phyloP scores from a whole-genome alignment of 2,797 vertebrate species.

The Aulostomus chinensis region DNA sequence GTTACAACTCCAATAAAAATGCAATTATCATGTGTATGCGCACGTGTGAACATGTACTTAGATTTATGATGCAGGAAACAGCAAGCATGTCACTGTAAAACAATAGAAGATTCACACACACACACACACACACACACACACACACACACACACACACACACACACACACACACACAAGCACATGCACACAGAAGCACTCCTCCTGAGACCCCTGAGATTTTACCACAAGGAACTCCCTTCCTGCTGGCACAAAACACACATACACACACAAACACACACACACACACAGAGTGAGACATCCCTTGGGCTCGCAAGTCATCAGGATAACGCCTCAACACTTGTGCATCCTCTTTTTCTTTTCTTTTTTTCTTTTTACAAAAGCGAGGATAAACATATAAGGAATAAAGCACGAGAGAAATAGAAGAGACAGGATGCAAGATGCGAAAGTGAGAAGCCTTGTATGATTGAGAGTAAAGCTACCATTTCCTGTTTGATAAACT shows the following conservation, averaged over 20 bases:
- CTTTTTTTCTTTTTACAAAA: neutral
- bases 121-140: neutral
- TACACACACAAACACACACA: too few relatives aligned
- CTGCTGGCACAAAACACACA: neutral
- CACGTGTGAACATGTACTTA: constrained; percentile 12
- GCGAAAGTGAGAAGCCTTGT: constrained; percentile 35
- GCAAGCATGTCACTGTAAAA: too few relatives aligned
- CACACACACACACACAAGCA: too few relatives aligned
- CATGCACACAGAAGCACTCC: constrained; percentile 8
- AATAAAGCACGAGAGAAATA: constrained; percentile 15
- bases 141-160: too few relatives aligned
- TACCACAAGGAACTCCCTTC: constrained; percentile 1
- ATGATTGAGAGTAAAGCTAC: too few relatives aligned
- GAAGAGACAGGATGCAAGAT: constrained; percentile 35
- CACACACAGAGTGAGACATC: too few relatives aligned
- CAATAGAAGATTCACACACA: too few relatives aligned
- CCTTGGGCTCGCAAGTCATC: too few relatives aligned
- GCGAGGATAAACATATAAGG: neutral
- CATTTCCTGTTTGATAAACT: constrained; percentile 13
- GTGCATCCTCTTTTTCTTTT: constrained; percentile 15
- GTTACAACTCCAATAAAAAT: too few relatives aligned
- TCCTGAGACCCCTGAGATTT: constrained; percentile 26
- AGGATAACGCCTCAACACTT: too few relatives aligned
- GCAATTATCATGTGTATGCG: neutral
- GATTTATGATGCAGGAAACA: too few relatives aligned